Evolutionary conservation across 1,140 invertebrate species (phyloP).

Genomic region (Drosophila melanica): DNA sequence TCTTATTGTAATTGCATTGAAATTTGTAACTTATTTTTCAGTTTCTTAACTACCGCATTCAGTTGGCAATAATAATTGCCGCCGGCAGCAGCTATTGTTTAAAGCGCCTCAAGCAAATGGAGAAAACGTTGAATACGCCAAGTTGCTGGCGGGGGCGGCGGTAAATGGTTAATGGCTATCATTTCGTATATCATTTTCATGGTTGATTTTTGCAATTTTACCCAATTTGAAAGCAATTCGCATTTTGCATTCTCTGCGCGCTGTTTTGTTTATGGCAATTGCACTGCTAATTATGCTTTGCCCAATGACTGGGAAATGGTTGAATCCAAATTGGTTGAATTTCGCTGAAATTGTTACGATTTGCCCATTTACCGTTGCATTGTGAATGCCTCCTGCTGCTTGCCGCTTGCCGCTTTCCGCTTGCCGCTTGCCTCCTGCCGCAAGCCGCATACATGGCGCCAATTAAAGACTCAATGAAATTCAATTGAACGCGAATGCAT

Average conservation of each 20-base stretch:
- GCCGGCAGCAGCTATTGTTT: not conserved
- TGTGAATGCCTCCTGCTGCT: not conserved
- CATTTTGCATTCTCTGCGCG: slow-evolving; percentile 38
- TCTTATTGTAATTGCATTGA: no score
- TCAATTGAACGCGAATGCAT: slow-evolving; percentile 55
- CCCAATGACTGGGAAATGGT: slow-evolving; percentile 34
- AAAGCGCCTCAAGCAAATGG: slow-evolving; percentile 3
- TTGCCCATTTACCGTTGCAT: slow-evolving; percentile 46
- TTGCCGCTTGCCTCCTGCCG: slow-evolving; percentile 7
- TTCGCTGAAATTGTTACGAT: slow-evolving; percentile 60
- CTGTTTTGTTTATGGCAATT: slow-evolving; percentile 53
- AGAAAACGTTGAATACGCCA: slow-evolving; percentile 1
- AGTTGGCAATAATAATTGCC: slow-evolving; percentile 4
- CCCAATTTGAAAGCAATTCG: slow-evolving; percentile 28
- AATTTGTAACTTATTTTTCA: not conserved
- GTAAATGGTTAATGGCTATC: slow-evolving; percentile 45
- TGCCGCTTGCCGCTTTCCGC: not conserved
- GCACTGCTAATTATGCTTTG: slow-evolving; percentile 63
- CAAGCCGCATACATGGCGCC: slow-evolving; percentile 46
- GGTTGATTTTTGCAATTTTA: slow-evolving; percentile 2
- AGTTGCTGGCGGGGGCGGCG: not conserved
- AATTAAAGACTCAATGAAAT: slow-evolving; percentile 81
- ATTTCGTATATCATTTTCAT: slow-evolving; percentile 58
- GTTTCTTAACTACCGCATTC: slow-evolving; percentile 6
- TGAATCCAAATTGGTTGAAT: slow-evolving; percentile 48